A percentile compares a stretch with the other conserved stretches of the same genome.
Evolutionary conservation across 2,113 vertebrate species (phyloP).

Genomic region (Tiliqua scincoides): DNA sequence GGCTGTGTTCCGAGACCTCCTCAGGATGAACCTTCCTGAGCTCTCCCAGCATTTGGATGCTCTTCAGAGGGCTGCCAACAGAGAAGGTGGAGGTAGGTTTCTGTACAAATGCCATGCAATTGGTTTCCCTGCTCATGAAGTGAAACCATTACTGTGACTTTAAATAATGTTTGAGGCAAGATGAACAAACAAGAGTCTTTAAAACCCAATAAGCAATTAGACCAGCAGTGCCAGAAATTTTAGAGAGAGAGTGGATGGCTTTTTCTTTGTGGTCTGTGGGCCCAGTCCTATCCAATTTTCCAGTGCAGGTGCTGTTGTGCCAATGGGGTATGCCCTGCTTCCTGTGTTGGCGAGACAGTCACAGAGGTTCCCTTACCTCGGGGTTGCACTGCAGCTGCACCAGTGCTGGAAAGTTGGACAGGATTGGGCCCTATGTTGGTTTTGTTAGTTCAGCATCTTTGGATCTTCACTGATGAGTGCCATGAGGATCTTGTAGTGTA

Average conservation of each 20-base stretch:
- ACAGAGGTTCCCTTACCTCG: too few species aligned
- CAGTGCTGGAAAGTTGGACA: too few species aligned
- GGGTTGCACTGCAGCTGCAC: too few species aligned
- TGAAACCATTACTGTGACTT: background rate
- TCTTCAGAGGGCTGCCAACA: slow-evolving; percentile 86
- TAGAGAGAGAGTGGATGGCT: too few species aligned
- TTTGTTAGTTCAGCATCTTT: background rate
- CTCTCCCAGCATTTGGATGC: slow-evolving; percentile 87
- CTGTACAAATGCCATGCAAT: background rate
- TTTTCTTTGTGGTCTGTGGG: too few species aligned
- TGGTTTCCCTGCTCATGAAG: background rate
- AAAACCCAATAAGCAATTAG: background rate
- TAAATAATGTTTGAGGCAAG: slow-evolving; percentile 11
- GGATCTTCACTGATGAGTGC: background rate
- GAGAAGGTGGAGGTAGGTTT: slow-evolving; percentile 82
- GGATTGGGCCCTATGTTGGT: too few species aligned
- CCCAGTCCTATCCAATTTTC: too few species aligned
- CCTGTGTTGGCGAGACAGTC: too few species aligned
- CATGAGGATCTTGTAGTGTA: background rate
- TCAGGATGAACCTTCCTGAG: slow-evolving; percentile 86
- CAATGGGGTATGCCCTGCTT: too few species aligned
- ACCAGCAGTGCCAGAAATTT: background rate
- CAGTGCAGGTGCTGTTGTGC: too few species aligned
- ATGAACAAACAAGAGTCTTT: background rate
- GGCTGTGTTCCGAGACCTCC: slow-evolving; percentile 90